These are phyloP conservation scores for Urophycis tenuis DNA, from an alignment of 2,797 vertebrate species.

Conservation along the genomic window DNA sequence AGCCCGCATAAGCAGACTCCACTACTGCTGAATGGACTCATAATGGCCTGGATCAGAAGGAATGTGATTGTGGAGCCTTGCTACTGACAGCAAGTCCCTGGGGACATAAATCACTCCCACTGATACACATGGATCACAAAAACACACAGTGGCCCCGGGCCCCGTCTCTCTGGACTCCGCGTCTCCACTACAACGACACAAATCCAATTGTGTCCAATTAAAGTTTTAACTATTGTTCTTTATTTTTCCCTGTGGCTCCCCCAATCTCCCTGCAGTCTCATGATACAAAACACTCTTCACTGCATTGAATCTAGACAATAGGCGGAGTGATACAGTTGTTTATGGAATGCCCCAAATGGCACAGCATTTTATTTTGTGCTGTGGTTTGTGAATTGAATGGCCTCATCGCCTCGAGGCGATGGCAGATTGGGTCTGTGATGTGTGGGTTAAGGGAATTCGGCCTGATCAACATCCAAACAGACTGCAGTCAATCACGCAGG, in stretches of 20 bases:
- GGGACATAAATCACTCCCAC: conserved; percentile 67
- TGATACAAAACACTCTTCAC: conserved; percentile 37
- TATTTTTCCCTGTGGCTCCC: conserved; percentile 41
- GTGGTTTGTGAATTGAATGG: conserved; percentile 16
- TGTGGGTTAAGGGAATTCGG: conserved; percentile 18
- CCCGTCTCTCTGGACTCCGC: conserved; percentile 60
- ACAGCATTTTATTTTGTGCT: conserved; percentile 18
- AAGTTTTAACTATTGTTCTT: conserved; percentile 63
- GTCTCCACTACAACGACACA: conserved; percentile 67
- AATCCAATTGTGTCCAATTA: conserved; percentile 71
- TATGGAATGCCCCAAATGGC: conserved; percentile 12
- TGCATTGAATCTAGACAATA: conserved; percentile 26
- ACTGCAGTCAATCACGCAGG: neutral
- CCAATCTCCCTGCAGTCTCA: conserved; percentile 38
- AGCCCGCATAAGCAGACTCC: conserved; percentile 60
- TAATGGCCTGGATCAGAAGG: conserved; percentile 68
- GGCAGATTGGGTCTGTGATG: neutral
- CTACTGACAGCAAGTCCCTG: conserved; percentile 68
- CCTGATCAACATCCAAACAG: conserved; percentile 17
- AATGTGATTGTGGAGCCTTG: conserved; percentile 69
- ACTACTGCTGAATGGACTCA: conserved; percentile 62
- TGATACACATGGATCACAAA: conserved; percentile 70
- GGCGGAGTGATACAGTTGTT: conserved; percentile 20
- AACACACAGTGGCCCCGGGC: conserved; percentile 62
- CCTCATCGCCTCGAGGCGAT: neutral